Conservation (phyloP, 2,113 vertebrate genomes). For the Carlito syrichta region DNA sequence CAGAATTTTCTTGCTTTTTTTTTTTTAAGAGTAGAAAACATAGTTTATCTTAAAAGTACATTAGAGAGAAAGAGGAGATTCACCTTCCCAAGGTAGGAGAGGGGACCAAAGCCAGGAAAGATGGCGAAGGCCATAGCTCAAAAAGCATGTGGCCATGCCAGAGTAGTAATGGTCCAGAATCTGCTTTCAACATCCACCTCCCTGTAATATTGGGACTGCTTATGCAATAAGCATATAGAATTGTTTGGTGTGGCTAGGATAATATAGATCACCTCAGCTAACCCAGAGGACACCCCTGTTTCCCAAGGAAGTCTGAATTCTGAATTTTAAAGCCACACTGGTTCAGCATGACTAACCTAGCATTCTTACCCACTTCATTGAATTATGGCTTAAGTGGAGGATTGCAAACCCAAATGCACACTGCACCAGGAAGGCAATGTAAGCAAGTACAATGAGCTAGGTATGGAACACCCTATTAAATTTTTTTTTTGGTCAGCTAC, state of each 20-base stretch:
- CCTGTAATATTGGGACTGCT: not conserved
- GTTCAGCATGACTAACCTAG: not conserved
- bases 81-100: no score
- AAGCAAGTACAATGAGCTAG: not conserved
- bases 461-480: not conserved
- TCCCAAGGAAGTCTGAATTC: not conserved
- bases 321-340: not conserved
- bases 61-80: no score
- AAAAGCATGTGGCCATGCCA: no score
- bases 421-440: not conserved
- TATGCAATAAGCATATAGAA: not conserved
- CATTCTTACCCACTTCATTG: not conserved
- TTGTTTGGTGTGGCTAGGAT: not conserved
- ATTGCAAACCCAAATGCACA: not conserved
- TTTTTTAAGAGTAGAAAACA: no score
- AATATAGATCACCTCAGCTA: not conserved
- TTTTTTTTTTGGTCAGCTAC: not conserved
- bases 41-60: no score
- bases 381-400: not conserved
- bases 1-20: no score
- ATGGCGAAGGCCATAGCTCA: no score
- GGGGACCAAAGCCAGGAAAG: no score
- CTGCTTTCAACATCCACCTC: not conserved
- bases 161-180: no score
- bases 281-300: not conserved